phyloP scores from a whole-genome alignment of 2,113 vertebrate species.

The Halichoeres trimaculatus region DNA sequence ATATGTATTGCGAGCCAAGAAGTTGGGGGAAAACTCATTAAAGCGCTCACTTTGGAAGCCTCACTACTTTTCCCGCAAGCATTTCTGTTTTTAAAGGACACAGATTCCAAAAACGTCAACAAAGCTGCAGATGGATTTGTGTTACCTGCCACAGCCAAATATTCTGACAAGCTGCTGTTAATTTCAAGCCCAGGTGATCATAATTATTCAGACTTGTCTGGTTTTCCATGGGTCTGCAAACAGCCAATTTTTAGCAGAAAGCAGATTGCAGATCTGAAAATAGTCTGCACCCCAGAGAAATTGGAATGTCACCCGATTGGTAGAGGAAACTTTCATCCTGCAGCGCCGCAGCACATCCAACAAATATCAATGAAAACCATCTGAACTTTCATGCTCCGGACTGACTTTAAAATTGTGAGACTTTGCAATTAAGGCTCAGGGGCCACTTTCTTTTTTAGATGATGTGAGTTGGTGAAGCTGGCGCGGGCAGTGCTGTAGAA shows the following conservation, averaged over 20 bases:
- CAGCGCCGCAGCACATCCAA: neutral
- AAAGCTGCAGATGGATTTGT: constrained; percentile 38
- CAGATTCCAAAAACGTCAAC: constrained; percentile 8
- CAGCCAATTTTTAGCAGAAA: constrained; percentile 28
- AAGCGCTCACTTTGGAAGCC: neutral
- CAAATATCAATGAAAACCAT: constrained; percentile 6
- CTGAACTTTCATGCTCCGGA: neutral
- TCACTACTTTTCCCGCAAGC: neutral
- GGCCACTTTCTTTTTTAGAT: neutral
- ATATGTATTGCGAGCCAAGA: neutral
- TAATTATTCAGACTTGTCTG: constrained; percentile 58
- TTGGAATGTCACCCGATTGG: constrained; percentile 25
- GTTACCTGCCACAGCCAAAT: constrained; percentile 40
- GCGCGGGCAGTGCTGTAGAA: neutral
- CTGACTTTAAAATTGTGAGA: neutral
- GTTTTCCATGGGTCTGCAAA: constrained; percentile 48
- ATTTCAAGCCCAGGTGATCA: constrained; percentile 69
- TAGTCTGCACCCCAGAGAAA: constrained; percentile 18
- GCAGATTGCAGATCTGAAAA: constrained; percentile 42
- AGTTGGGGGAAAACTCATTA: neutral
- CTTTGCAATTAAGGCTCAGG: neutral
- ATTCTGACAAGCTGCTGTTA: constrained; percentile 41
- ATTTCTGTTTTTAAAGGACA: constrained; percentile 18
- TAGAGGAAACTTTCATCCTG: constrained; percentile 5
- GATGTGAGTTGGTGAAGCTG: neutral